These are phyloP conservation scores for Cercopithecus mona DNA, from an alignment of 2,113 vertebrate species.

Conservation along the genomic window DNA sequence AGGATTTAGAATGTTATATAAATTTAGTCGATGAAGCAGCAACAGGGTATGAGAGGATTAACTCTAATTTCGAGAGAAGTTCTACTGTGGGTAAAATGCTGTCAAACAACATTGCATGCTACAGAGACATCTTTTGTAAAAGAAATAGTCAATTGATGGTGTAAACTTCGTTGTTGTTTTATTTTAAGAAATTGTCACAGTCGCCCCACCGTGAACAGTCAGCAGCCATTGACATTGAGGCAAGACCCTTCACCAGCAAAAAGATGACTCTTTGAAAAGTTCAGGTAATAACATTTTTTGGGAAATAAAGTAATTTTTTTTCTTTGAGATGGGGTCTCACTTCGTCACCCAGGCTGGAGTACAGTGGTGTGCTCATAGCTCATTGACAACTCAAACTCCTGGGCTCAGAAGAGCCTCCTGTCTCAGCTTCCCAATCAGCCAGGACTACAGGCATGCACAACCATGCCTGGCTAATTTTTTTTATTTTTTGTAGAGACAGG, in stretches of 20 bases:
- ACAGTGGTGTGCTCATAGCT: too few species aligned
- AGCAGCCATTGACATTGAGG: neutral
- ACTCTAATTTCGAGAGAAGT: neutral
- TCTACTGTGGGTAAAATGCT: neutral
- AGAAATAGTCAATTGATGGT: neutral
- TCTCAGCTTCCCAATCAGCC: too few species aligned
- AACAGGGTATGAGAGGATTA: neutral
- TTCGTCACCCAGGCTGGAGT: too few species aligned
- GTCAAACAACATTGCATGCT: neutral
- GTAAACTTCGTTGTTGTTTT: neutral
- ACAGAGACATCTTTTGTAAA: neutral
- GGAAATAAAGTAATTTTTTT: too few species aligned
- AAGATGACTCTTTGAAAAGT: neutral
- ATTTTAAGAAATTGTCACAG: neutral
- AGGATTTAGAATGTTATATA: neutral
- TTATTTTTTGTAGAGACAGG: too few species aligned
- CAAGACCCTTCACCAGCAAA: neutral
- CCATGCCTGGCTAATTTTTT: too few species aligned
- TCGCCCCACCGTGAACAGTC: neutral
- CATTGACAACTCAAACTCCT: too few species aligned
- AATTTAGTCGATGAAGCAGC: neutral
- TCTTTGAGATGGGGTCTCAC: too few species aligned
- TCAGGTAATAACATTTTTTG: neutral
- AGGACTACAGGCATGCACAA: too few species aligned
- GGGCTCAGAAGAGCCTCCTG: too few species aligned